Base-by-base conservation (phyloP, 1,140 invertebrate species). In the Anastatus disparis region DNA sequence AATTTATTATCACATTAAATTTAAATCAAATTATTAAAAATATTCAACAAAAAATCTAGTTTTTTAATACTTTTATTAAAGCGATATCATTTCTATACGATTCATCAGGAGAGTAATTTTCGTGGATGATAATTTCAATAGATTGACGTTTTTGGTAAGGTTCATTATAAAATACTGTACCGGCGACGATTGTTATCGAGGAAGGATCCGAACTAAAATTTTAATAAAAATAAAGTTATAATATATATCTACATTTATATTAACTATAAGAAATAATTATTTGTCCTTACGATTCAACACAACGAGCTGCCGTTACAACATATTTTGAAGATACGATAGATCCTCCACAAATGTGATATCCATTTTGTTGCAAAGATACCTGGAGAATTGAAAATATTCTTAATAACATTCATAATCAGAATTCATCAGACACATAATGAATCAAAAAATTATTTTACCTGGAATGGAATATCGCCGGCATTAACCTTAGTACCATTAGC, bases 251-350 rank as follows among this genome's bases (percentile, higher is more conserved):
- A n/a, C n/a, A n/a, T n/a, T n/a, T n/a, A n/a, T n/a, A n/a, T n/a
- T n/a, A n/a, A n/a, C n/a, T n/a, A n/a, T n/a, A n/a, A n/a, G n/a
- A n/a, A n/a, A n/a, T n/a, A n/a, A n/a, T n/a, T n/a, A n/a, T n/a
- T n/a, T n/a, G n/a, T n/a, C 24, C 1, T 67, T 67, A 56, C 31
- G 20, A 26, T 27, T 15, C 10, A 44, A 67, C 31, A 13, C 64
- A 67, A n/a, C 56, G 64, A 29, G 65, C 52, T 24, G 55, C 65
- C 3, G 53, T 68, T 17, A 68, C 27, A 35, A 68, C n/a, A 4
- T 50, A 68, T 9, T 68, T 48, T 35, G 58, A 27, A 24, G 31
- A 46, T 26, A 68, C 1, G 42, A 68, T n/a, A 20, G 40, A 46
- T 3, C 65, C 65, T 58, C 53, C 55, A 20, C 53, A 58, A 35